Base-by-base conservation (phyloP, 2,113 vertebrate species). In the Oreochromis niloticus region DNA sequence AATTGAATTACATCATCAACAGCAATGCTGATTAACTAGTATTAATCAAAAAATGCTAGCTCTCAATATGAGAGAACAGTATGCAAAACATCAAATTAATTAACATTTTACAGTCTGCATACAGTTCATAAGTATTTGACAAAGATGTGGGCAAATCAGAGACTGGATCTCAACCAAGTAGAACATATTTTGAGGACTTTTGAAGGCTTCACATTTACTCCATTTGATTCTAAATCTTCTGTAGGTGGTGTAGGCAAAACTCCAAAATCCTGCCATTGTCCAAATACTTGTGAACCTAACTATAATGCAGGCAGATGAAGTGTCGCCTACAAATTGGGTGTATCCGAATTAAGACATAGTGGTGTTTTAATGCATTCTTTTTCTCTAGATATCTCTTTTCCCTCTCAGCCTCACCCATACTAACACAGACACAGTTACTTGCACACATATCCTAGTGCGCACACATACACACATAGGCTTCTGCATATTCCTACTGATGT, bases 401-500 rank as follows among this genome's bases (percentile, higher is more conserved):
- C 91, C 81, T 91, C 92, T 61, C 91, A 57, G 39, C 90, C 84
- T 90, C 88, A 59, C 85, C 90, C 88, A 80, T 34, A 87, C 93
- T 87, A 85, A 89, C 84, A 43, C 85, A 14, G 56, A 81, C 43
- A 61, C 36, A 3, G 14, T 30, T 88, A 48, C 52, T 30, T 81
- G 61, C 73, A 56, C 46, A 54, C 50, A 75, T 54, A 75, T 32
- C 81, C 73, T 66, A 54, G 57, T 43, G 32, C 27, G 34, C 82
- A 30, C 84, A n/a, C 82, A 24, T 6, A 59, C 79, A 85, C 84
- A 34, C 84, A 34, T 2, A 57, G 73, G n/a, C 86, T 88, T 43
- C 94, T 94, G 92, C 94, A 95, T 95, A 96, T 96, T 97, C 96
- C 95, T 82, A 96, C 95, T 96, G 96, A 97, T 94, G 96, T 95